Evolutionary conservation across 2,113 vertebrate genomes (phyloP), one percentile per base, ranked within the genome.

Genomic region (Isurus oxyrinchus): DNA sequence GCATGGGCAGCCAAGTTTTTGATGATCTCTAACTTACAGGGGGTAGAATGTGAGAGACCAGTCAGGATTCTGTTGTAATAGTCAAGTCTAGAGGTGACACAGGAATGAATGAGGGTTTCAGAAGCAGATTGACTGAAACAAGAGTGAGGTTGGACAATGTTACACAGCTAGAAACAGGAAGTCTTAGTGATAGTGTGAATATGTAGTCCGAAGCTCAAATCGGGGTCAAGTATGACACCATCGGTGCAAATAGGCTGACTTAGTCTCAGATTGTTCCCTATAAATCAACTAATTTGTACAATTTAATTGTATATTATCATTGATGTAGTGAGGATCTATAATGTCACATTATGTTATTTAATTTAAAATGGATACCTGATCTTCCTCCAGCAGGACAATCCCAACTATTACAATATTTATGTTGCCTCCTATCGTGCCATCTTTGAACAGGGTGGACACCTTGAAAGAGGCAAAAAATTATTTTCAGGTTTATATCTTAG

Each of bases 361-460:
- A 53, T 95, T 95, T 55, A 19, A 95, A 72, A 95, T 49, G 59
- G 96, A 96, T 97, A 99, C 99, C 98, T 99, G 99, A 5, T 99
- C 98, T 90, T 99, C 98, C 96, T 99, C 98, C 72, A 99, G 97
- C 96, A 99, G 98, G 91, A 99, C 98, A 13, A 99, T 98, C 5
- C 98, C 98, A 19, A 99, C 98, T 16, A 99, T 97, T 7, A 98
- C 98, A 57, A 99, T 98, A 95, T 99, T 99, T 97, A 99, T 99
- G 96, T 99, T 98, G 4, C 98, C 98, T 87, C 99, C 99, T 96
- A 99, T 99, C 0, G 99, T 99, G 6, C 98, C 98, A 1, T 99
- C 99, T 97, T 98, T 99, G 97, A 99, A 99, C 96, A 99, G 97
- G 88, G 98, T 98, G 55, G 99, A 99, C 84, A 99, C 99, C 99